Percentiles rank a stretch among this genome's conserved stretches.
These are phyloP conservation scores for Neocloeon triangulifer DNA, from an alignment of 1,140 invertebrate genomes.

Conservation along the genomic window DNA sequence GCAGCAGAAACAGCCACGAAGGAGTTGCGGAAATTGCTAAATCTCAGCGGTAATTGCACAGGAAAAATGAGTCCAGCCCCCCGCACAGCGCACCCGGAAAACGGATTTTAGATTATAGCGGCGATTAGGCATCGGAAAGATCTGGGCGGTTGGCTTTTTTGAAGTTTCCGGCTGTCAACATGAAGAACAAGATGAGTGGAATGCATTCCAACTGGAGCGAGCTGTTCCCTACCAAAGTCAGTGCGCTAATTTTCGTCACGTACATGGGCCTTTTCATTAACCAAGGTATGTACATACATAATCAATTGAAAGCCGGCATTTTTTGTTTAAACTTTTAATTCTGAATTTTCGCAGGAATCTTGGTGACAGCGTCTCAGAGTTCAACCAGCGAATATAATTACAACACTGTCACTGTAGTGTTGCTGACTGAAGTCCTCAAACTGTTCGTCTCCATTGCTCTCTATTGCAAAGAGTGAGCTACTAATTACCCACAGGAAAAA, in stretches of 20 bases:
- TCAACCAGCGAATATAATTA: conserved; percentile 61
- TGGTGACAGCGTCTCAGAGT: conserved; percentile 73
- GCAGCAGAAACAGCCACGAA: too few relatives aligned
- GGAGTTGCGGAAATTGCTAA: too few relatives aligned
- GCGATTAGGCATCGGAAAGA: too few relatives aligned
- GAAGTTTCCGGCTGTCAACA: neutral
- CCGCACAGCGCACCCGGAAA: too few relatives aligned
- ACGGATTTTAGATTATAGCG: too few relatives aligned
- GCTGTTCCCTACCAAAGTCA: conserved; percentile 58
- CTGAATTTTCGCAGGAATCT: conserved; percentile 42
- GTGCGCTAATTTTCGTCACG: conserved; percentile 51
- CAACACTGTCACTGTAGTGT: conserved; percentile 67
- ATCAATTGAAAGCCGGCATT: neutral
- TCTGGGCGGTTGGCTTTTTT: neutral
- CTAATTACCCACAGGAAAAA: conserved; percentile 3
- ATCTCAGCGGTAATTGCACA: too few relatives aligned
- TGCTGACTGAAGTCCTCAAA: conserved; percentile 74
- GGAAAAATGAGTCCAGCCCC: too few relatives aligned
- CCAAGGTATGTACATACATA: conserved; percentile 35
- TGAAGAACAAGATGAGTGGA: conserved; percentile 2
- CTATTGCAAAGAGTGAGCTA: conserved; percentile 50
- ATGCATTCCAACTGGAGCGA: conserved; percentile 30
- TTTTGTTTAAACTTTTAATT: neutral
- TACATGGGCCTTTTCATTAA: conserved; percentile 66
- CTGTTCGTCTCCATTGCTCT: conserved; percentile 42